Evolutionary conservation across 2,888 invertebrate species (phyloP), one percentile per base, ranked within the genome.

Genomic region (Caenorhabditis uteleia): DNA sequence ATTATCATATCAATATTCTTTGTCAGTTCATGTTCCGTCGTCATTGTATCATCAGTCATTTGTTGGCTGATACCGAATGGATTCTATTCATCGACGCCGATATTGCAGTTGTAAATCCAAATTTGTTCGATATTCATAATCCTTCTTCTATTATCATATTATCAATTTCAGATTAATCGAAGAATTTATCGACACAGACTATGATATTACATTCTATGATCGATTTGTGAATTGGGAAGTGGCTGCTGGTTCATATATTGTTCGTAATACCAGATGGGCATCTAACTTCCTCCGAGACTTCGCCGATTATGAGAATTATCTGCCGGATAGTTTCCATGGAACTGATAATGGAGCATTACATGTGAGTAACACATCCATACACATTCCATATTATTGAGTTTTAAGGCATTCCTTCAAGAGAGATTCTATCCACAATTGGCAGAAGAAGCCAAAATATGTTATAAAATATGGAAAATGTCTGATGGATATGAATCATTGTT

Each of bases 11-110:
- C 16, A 16, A 18, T 18, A 16, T 16, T 39, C 33, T 23, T 16
- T 47, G 42, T 26, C 47, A 80, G 79, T 70, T 74, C 44, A 70
- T 78, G 69, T 79, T 77, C 56, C 76, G 69, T 20, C 70, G 80
- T n/a, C 80, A 80, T 47, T 80, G 80, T 42, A 70, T 75, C 7
- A 47, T 65, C 23, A 53, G 70, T 14, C 53, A 66, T 8, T 21
- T 53, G 12, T 47, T 68, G 10, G 39, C 46, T 12, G 27, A 51
- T n/a, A 39, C 67, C 40, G 72, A 79, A 16, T 74, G 64, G 56
- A 27, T 69, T 4, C 46, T 74, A 14, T 60, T 70, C 20, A 25
- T 74, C 12, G 74, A 70, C 47, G 69, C 69, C 10, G 74, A 70
- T 56, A 55, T 65, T 39, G 67, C 68, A 2, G 55, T 74, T 12